Evolutionary conservation across 2,888 invertebrate genomes (phyloP), one percentile per base, ranked within the genome.

Genomic region (Bursaphelenchus okinawaensis): DNA sequence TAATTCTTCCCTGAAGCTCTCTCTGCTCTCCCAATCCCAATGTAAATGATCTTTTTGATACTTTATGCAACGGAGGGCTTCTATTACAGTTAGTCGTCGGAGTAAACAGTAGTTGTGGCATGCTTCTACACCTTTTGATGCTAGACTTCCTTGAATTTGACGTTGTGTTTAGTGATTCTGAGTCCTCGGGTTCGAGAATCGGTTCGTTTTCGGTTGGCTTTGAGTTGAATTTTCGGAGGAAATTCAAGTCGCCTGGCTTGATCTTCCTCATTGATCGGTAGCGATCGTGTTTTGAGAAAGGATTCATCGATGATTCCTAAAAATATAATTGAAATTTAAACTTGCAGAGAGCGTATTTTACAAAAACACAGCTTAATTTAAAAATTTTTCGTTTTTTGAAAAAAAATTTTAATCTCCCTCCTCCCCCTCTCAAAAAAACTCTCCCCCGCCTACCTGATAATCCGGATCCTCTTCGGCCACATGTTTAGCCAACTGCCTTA

Each of bases 211-310:
- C 56, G 55, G n/a, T 6, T 9, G 22, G 9, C 19, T 60, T 22
- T 23, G 52, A 23, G 24, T 19, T 8, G 24, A 40, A 58, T 28
- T 8, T 9, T 7, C 4, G 4, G 7, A 29, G 55, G 27, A 26
- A 50, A 6, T 29, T 29, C 19, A 31, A 66, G 19, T 67, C 67
- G 28, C 67, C 23, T 16, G 69, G 68, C 20, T 67, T 69, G 55
- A 67, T 62, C 52, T 70, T 68, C 9, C 68, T 68, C 7, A 68
- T 58, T 1, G 69, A 70, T 12, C 68, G 68, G 31, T 70, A 56
- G 7, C 68, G 68, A 20, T 54, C 31, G 51, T 70, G 70, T n/a
- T 52, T 57, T 20, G 68, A 24, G 40, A 68, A 68, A 7, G 68
- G 68, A 24, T 68, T 68, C 23, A 57, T 31, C n/a, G 55, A 52